Evolutionary conservation across 2,113 vertebrate species (phyloP).

Genomic region (Jacana jacana): DNA sequence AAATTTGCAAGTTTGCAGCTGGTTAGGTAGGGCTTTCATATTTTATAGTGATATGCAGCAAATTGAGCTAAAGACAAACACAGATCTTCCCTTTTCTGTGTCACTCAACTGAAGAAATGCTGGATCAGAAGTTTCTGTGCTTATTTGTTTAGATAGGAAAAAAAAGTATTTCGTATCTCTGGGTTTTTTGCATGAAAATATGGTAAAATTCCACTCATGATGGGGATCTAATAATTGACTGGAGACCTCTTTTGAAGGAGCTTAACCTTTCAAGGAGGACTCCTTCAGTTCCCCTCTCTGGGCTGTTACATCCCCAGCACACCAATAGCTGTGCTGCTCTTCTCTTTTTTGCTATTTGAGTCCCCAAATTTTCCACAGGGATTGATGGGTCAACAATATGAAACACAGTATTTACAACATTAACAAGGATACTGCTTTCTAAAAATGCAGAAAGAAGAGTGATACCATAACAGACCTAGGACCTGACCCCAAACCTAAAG

Average conservation of each 20-base stretch:
- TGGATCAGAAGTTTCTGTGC: neutral
- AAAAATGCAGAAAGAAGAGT: neutral
- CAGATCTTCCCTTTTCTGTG: neutral
- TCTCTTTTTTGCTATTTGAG: neutral
- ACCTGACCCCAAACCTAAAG: neutral
- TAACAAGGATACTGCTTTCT: neutral
- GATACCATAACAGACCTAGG: neutral
- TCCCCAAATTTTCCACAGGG: neutral
- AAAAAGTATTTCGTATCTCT: too few relatives aligned
- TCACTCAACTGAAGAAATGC: neutral
- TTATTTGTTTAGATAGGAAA: neutral
- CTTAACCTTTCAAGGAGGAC: neutral
- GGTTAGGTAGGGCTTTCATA: neutral
- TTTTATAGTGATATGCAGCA: neutral
- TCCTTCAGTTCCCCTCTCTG: neutral
- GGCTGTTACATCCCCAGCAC: neutral
- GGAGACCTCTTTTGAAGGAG: neutral
- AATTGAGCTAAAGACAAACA: neutral
- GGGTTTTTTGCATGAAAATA: too few relatives aligned
- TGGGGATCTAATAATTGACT: neutral
- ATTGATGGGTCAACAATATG: neutral
- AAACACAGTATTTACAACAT: neutral
- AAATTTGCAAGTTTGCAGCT: neutral
- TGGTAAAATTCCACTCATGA: neutral
- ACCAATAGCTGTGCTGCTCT: neutral